Evolutionary conservation across 92 coral and sea anemone genomes (phyloP), one percentile per base, ranked within the genome.

Genomic region (Umimayanthus kanabou): DNA sequence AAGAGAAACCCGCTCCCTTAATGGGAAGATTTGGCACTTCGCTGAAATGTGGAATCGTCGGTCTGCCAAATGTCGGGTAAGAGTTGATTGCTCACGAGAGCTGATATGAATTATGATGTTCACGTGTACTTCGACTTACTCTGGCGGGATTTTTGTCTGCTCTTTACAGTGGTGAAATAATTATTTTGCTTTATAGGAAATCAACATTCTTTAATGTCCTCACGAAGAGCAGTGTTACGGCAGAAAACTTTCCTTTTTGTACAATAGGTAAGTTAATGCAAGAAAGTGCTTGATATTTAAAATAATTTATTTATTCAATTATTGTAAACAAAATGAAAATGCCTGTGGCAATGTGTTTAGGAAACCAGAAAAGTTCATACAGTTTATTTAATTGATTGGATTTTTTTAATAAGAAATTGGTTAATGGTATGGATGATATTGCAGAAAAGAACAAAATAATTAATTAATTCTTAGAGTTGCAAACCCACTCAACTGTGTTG

Each of bases 1-100:
- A 89, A 66, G 96, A 93, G 43, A 94, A 95, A 69, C 95, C 92
- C 33, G 91, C 99, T 4, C 97, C 97, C 14, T 91, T 97, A 39
- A 93, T 97, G 97, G 99, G 99, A 10, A 80, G 99, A 90, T 93
- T 97, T 88, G 99, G 99, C 20, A 97, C 99, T 20, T 97, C 99
- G 26, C 77, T 97, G 39, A 97, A 94, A 84, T 95, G 98, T 87
- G 99, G 99, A 2, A 97, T 97, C 30, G 99, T 97, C 0, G 99
- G 99, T 49, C 89, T 97, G 75, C 99, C 99, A 42, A 97, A 97
- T 85, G 99, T 97, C 9, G 99, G 99, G 99, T 97, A n/a, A 90
- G 89, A 80, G 50, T 67, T 25, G 47, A 55, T 39, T 75, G 67
- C 77, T 65, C 83, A 85, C 91, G 90, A 69, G 6, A 55, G 45